Base-by-base conservation (phyloP, 23 tunicate species). In the Trididemnum clinides region DNA sequence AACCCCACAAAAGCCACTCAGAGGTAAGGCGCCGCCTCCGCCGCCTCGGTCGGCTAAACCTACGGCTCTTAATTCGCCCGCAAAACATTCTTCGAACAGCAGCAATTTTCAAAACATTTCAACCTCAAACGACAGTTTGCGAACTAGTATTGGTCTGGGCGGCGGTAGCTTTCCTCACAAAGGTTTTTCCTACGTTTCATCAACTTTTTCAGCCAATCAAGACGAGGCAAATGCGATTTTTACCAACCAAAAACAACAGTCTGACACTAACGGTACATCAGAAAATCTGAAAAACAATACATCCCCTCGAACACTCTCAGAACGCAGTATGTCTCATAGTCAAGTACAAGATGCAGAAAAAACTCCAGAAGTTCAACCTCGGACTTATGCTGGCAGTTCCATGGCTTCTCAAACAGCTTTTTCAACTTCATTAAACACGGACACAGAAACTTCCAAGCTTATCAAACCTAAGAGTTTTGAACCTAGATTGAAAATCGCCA, bases 141-240 rank as follows among this genome's bases (percentile, higher is more conserved):
- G 66, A 2, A 25, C 85, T 18, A 85, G 87, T 20, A 78, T 69
- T 64, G 96, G 96, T 30, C 39, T 86, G 4, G 96, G 96, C 0
- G 96, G 96, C 2, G 96, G 96, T 3, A 85, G 87, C 32, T 37
- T 91, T 4, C 83, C 87, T n/a, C 88, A 91, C 28, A 81, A 73
- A 59, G 87, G 90, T 1, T 91, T 91, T 74, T 81, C 96, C 1
- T 91, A 81, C 64, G 51, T 84, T 38, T 57, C 57, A 7, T 20
- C 80, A 6, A 31, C 18, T 10, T 66, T 66, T 66, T 31, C 75
- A 32, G 7, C 37, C 6, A 66, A 66, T 28, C 26, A 38, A 2
- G 54, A 37, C n/a, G 37, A 32, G 30, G n/a, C 26, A 22, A 19
- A 62, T 62, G 7, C 38, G 6, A 30, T 3, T 33, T 19, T 18